Evolutionary conservation across 2,888 invertebrate species (phyloP), one percentile per base, ranked within the genome.

Genomic region (Latrodectus hesperus): DNA sequence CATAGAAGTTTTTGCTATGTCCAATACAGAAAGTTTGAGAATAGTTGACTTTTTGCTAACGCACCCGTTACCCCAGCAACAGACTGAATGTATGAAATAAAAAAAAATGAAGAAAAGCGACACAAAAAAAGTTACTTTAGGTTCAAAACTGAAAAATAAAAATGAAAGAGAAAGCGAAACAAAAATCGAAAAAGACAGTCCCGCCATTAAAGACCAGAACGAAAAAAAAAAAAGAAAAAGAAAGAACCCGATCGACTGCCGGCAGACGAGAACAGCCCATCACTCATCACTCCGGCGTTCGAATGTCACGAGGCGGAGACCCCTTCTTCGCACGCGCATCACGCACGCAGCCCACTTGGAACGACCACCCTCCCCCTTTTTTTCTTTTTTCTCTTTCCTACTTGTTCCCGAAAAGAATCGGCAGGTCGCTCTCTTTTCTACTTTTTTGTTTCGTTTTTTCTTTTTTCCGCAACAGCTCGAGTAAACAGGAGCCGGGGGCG

Each of bases 261-360:
- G 70, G 78, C 67, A 80, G 79, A 79, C 79, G 79, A 79, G 70
- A 70, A 60, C 80, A 60, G 80, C 85, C 60, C 85, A 85, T 85
- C 85, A 85, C 71, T 86, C 85, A 86, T 86, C 85, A 75, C 80
- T 84, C 73, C 74, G 84, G 73, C 68, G 78, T 67, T 67, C 84
- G 84, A 74, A 79, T 85, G 84, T 85, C 84, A 85, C 78, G 68
- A 53, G 82, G 74, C 38, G 26, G 65, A 52, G 71, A 49, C 60
- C 55, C 75, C 49, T 65, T 49, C 75, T 74, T 75, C 65, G 80
- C 85, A 76, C 85, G 85, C 80, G 71, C 65, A 16, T 80, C 85
- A 80, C 85, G 80, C 79, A 85, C 65, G 51, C 67, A 67, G 65
- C 76, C 52, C 52, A 51, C 72, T 38, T 53, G 26, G 64, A 52